Conservation (phyloP, 1,140 invertebrate genomes). For the Leptopilina boulardi region DNA sequence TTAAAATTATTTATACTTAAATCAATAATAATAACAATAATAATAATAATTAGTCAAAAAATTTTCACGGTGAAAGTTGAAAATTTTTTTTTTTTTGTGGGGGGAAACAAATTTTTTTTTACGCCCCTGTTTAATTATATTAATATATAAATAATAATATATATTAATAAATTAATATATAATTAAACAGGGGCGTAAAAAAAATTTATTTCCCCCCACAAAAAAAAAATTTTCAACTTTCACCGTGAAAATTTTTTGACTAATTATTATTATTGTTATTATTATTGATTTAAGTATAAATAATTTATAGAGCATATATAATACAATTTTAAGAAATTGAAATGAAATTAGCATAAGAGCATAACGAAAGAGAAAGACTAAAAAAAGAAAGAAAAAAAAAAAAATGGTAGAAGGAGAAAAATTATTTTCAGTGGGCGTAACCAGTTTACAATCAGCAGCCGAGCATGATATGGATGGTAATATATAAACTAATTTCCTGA, state of each 20-base stretch:
- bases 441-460: background rate
- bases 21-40: too few species aligned
- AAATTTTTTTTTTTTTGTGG: too few species aligned
- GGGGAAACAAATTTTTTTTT: too few species aligned
- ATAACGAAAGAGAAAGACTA: background rate
- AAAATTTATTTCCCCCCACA: too few species aligned
- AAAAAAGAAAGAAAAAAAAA: background rate
- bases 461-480: background rate
- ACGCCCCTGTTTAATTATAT: too few species aligned
- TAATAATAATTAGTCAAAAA: background rate
- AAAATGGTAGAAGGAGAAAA: background rate
- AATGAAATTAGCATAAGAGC: background rate
- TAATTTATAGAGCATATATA: background rate
- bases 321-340: background rate
- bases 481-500: constrained; percentile 29
- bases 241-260: background rate
- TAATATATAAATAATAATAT: too few species aligned
- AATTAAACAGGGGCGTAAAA: too few species aligned
- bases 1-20: background rate
- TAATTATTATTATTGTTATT: background rate
- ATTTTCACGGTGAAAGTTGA: too few species aligned
- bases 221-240: too few species aligned
- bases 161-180: too few species aligned
- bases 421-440: constrained; percentile 16
- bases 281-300: background rate